Evolutionary conservation across 1,140 invertebrate genomes (phyloP).

Genomic region (Drosophila ananassae): DNA sequence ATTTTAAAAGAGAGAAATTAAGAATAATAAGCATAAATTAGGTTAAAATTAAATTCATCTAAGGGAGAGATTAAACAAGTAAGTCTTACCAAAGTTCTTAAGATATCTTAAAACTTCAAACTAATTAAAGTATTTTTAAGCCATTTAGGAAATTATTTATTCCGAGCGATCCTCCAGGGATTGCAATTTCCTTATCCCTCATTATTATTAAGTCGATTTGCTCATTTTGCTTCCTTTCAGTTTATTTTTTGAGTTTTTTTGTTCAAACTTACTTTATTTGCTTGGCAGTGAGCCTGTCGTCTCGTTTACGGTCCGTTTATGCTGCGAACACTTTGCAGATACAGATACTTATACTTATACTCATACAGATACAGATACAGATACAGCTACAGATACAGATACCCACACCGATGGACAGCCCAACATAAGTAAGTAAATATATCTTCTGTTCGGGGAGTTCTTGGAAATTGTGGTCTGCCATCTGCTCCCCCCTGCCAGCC

Average conservation of each 20-base stretch:
- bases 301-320: slow-evolving; percentile 58
- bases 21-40: not conserved
- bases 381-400: too few species aligned
- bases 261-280: slow-evolving; percentile 51
- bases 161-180: slow-evolving; percentile 2
- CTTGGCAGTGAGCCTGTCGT: slow-evolving; percentile 45
- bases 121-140: too few species aligned
- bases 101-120: not conserved
- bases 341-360: slow-evolving; percentile 22
- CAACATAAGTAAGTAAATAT: slow-evolving; percentile 46
- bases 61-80: too few species aligned
- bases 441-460: slow-evolving; percentile 59
- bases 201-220: slow-evolving; percentile 68
- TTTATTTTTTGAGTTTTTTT: slow-evolving; percentile 19
- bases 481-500: slow-evolving; percentile 30
- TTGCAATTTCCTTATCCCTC: slow-evolving; percentile 16
- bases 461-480: slow-evolving; percentile 64
- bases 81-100: not conserved
- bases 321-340: slow-evolving; percentile 24
- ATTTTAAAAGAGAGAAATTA: not conserved
- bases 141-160: not conserved
- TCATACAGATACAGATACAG: slow-evolving; percentile 20
- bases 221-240: slow-evolving; percentile 46
- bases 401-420: slow-evolving; percentile 11
- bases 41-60: not conserved